A percentile compares a stretch with the other conserved stretches of the same genome.
phyloP scores from a whole-genome alignment of 2,888 invertebrate genomes.

The Acanthosoma haemorrhoidale region DNA sequence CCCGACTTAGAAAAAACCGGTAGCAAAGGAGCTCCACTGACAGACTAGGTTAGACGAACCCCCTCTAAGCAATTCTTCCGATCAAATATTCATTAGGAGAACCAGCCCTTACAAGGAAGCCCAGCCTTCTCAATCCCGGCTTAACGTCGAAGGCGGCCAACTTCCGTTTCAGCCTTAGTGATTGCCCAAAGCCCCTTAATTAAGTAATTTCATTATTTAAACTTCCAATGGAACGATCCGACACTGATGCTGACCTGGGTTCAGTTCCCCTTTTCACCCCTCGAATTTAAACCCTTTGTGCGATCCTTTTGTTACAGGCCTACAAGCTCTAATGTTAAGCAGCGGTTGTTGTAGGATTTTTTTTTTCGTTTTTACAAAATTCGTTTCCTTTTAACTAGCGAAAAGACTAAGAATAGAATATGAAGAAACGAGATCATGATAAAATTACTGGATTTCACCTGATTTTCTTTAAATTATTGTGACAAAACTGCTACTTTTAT shows the following conservation, averaged over 20 bases:
- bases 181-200: slow-evolving; percentile 17
- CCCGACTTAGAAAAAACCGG: not conserved
- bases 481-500: too few species aligned
- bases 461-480: too few species aligned
- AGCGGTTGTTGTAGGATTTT: too few species aligned
- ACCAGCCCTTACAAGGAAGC: slow-evolving; percentile 11
- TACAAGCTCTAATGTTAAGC: too few species aligned
- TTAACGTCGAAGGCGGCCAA: slow-evolving; percentile 13
- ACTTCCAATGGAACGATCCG: not conserved
- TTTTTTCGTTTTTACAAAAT: too few species aligned
- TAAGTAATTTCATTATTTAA: slow-evolving; percentile 23
- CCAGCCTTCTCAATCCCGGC: slow-evolving; percentile 16
- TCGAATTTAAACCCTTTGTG: not conserved
- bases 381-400: too few species aligned
- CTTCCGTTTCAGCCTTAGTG: slow-evolving; percentile 20
- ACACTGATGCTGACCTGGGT: not conserved
- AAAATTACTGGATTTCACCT: too few species aligned
- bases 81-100: slow-evolving; percentile 23
- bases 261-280: not conserved
- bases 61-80: not conserved
- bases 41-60: slow-evolving; percentile 8
- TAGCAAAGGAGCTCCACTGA: not conserved
- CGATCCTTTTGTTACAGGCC: not conserved
- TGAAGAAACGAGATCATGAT: too few species aligned
- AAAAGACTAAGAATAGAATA: too few species aligned